Evolutionary conservation across 2,113 vertebrate species (phyloP).

Genomic region (Protobothrops mucrosquamatus): DNA sequence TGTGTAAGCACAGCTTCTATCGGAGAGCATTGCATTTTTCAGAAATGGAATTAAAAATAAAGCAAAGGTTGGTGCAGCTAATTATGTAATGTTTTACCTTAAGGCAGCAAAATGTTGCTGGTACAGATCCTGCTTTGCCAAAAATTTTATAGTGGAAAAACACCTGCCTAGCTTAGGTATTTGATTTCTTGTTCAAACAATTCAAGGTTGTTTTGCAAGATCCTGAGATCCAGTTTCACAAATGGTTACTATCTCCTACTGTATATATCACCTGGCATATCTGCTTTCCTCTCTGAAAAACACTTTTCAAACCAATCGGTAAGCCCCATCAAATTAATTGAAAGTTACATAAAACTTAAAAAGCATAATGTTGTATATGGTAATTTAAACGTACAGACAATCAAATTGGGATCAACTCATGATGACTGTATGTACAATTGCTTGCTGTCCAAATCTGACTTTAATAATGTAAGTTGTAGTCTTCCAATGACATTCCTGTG

Average conservation of each 20-base stretch:
- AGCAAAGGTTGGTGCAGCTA: background rate
- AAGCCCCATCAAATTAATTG: background rate
- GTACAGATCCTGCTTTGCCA: rapidly evolving
- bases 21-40: rapidly evolving
- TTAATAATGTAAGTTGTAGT: background rate
- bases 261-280: background rate
- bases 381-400: background rate
- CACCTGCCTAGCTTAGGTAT: background rate
- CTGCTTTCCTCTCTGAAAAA: background rate
- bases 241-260: background rate
- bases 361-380: background rate
- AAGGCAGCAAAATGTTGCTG: background rate
- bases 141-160: background rate
- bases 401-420: background rate
- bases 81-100: background rate
- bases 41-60: background rate
- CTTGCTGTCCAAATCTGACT: background rate
- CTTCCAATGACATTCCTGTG: background rate
- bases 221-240: background rate
- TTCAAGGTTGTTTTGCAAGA: background rate
- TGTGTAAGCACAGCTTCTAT: background rate
- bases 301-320: background rate
- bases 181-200: background rate
- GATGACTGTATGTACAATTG: background rate
- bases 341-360: background rate